Conservation (phyloP, 1,140 invertebrate genomes). For the Dendroctonus valens region DNA sequence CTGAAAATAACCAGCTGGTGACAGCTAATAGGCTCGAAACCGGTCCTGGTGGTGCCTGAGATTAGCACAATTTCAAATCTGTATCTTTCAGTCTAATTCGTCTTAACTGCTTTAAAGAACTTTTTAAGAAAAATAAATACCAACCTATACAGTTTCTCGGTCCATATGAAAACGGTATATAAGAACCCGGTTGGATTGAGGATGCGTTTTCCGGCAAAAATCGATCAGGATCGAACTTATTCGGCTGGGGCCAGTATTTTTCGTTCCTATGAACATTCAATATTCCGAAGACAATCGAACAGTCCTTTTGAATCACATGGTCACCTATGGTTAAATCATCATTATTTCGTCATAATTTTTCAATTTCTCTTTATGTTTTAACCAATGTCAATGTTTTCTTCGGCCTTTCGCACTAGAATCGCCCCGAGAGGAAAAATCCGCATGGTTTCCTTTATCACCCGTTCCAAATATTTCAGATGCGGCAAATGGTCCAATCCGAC, state of each 20-base stretch:
- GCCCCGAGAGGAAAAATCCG: constrained; percentile 64
- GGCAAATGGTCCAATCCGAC: constrained; percentile 56
- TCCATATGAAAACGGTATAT: constrained; percentile 67
- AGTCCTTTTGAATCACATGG: constrained; percentile 33
- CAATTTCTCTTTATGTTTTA: not conserved
- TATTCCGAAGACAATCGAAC: constrained; percentile 30
- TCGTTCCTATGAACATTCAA: constrained; percentile 52
- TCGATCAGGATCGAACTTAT: constrained; percentile 66
- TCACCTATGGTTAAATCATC: constrained; percentile 17
- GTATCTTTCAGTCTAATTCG: too few relatives aligned
- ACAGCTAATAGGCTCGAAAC: too few relatives aligned
- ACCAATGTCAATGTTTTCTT: constrained; percentile 48
- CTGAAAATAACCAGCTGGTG: too few relatives aligned
- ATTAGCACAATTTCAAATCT: too few relatives aligned
- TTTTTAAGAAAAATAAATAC: constrained; percentile 10
- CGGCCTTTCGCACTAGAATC: constrained; percentile 52
- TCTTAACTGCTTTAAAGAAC: not conserved
- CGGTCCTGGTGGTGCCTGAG: too few relatives aligned
- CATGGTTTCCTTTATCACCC: constrained; percentile 64
- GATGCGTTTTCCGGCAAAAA: constrained; percentile 59
- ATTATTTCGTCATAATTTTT: not conserved
- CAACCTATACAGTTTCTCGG: constrained; percentile 67
- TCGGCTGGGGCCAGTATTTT: constrained; percentile 60
- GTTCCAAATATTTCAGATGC: constrained; percentile 62
- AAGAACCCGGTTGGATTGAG: constrained; percentile 54